Conservation (phyloP, 2,113 vertebrate species). For the Myanophis thanlyinensis region DNA sequence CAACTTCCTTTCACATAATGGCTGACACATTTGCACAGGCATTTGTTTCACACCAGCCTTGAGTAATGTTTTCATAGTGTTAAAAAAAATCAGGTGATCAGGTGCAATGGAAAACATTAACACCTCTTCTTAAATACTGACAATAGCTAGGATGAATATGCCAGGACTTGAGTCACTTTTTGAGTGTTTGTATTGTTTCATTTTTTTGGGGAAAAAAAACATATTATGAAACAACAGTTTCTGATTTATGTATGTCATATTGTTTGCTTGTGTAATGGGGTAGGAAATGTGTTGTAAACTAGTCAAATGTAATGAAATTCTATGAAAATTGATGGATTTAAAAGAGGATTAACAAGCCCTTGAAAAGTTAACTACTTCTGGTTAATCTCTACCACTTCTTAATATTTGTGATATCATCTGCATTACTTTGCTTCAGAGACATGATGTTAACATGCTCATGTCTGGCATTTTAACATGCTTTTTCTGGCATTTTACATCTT, state of each 20-base stretch:
- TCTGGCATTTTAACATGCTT: no score
- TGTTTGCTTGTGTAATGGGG: background rate
- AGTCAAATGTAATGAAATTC: background rate
- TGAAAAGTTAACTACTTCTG: background rate
- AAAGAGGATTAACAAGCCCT: background rate
- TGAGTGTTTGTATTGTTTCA: background rate
- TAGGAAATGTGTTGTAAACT: background rate
- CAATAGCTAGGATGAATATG: background rate
- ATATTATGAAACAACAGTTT: background rate
- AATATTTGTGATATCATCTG: background rate
- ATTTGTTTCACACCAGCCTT: slow-evolving; percentile 31
- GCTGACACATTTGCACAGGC: slow-evolving; percentile 42
- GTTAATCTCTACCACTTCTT: background rate
- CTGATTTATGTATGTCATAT: background rate
- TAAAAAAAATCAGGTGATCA: background rate
- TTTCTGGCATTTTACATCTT: background rate
- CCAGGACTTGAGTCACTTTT: background rate
- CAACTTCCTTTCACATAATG: slow-evolving; percentile 41
- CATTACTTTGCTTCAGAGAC: background rate
- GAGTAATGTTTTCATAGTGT: slow-evolving; percentile 24
- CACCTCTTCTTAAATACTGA: slow-evolving; percentile 28
- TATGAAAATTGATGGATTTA: background rate
- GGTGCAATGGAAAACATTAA: slow-evolving; percentile 15
- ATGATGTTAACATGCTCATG: background rate
- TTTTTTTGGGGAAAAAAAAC: background rate